Base-by-base conservation (phyloP, 2,888 invertebrate genomes). In the Dicranocentrus wangi region DNA sequence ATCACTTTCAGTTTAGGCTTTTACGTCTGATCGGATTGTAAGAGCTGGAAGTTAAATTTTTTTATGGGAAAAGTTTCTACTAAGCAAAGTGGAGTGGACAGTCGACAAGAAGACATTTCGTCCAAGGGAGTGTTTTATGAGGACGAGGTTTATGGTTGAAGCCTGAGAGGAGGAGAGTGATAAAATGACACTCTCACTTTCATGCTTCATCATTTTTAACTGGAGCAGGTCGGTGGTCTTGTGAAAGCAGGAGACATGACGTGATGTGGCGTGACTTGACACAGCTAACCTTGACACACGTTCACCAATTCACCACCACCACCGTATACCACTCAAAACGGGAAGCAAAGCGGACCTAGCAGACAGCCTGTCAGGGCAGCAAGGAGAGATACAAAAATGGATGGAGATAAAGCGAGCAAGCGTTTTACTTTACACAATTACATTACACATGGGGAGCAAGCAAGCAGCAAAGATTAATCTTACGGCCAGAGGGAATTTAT, bases 251-350 rank as follows among this genome's bases (percentile, higher is more conserved):
- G 69, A 69, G 77, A 77, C 77, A 69, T 77, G 77, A 77, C 77
- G 55, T 51, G 65, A 61, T 17, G 15, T 53, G 55, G 61, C 77
- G 60, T 77, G 77, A 77, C 69, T 77, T 77, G 77, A 77, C 77
- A 69, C 61, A 77, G 69, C 69, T 69, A 77, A 69, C 77, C 77
- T 77, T 77, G 77, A 76, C 77, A 69, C 47, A 77, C 51, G 42
- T 51, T 76, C 43, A 68, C 58, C 68, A 68, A 66, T 66, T 25
- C 42, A 72, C 13, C 53, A 32, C 51, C n/a, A n/a, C n/a, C n/a
- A n/a, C n/a, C n/a, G n/a, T n/a, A n/a, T n/a, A n/a, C n/a, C n/a
- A n/a, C n/a, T n/a, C n/a, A n/a, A n/a, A n/a, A n/a, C n/a, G 32
- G 3, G 32, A 55, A 58, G 66, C 55, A 32, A 53, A 43, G 75